phyloP scores from a whole-genome alignment of 2,113 vertebrate genomes.

The Callopanchax toddi region DNA sequence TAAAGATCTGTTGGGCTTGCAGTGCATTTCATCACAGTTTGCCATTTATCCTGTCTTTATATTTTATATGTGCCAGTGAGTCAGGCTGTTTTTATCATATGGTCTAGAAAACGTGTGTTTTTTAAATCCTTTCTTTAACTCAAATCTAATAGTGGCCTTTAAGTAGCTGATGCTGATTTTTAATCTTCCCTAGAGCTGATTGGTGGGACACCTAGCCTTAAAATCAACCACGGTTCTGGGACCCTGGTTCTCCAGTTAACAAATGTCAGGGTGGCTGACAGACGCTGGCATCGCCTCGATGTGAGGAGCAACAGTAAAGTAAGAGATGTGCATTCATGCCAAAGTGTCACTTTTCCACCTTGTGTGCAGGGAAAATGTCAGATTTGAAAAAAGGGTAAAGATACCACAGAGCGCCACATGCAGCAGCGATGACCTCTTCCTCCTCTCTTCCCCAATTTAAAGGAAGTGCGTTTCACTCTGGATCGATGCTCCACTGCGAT shows the following conservation, averaged over 20 bases:
- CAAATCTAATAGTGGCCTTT: background rate
- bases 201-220: constrained; percentile 70
- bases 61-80: constrained; percentile 7
- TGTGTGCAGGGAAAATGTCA: background rate
- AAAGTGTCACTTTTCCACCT: background rate
- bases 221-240: constrained; percentile 76
- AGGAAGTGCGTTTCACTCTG: constrained; percentile 86
- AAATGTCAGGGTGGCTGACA: constrained; percentile 60
- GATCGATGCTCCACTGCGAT: constrained; percentile 82
- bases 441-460: constrained; percentile 47
- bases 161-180: background rate
- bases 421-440: constrained; percentile 19
- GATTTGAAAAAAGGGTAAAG: background rate
- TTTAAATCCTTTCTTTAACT: background rate
- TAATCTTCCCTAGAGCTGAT: constrained; percentile 63
- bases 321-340: constrained; percentile 27
- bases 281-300: constrained; percentile 76
- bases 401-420: background rate
- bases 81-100: background rate
- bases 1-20: background rate
- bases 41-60: constrained; percentile 4
- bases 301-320: constrained; percentile 79
- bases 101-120: background rate
- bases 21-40: constrained; percentile 14
- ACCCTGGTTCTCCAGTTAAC: constrained; percentile 74